phyloP scores from a whole-genome alignment of 2,888 invertebrate species.

The Himalopsyche tibetana region DNA sequence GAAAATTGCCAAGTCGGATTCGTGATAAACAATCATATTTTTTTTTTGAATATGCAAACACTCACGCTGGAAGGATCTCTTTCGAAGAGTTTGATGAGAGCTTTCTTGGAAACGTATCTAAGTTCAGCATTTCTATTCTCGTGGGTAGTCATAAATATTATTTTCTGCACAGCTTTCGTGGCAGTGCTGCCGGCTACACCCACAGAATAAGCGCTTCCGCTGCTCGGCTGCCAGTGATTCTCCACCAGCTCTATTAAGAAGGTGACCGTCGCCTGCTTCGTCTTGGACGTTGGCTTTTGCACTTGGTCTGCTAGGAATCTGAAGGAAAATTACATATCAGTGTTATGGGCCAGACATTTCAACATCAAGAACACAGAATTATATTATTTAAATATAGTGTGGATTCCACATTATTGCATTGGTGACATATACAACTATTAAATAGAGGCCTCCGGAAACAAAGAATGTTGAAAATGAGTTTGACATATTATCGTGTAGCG shows the following conservation, averaged over 20 bases:
- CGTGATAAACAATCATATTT: not conserved
- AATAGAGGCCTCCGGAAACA: too few relatives aligned
- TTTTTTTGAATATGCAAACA: constrained; percentile 55
- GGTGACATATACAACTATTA: too few relatives aligned
- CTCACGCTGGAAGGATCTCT: constrained; percentile 86
- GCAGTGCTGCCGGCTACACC: constrained; percentile 75
- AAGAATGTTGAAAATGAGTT: too few relatives aligned
- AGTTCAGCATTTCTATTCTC: constrained; percentile 84
- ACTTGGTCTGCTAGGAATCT: constrained; percentile 93
- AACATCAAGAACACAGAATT: too few relatives aligned
- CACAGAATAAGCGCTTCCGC: constrained; percentile 74
- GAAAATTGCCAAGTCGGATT: too few relatives aligned
- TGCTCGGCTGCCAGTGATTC: constrained; percentile 78
- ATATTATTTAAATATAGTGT: too few relatives aligned
- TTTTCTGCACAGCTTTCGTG: constrained; percentile 81
- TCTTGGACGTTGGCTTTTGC: constrained; percentile 92
- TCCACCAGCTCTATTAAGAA: constrained; percentile 84
- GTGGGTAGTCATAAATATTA: constrained; percentile 83
- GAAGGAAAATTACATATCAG: constrained; percentile 65
- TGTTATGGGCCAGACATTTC: too few relatives aligned
- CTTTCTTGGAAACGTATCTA: constrained; percentile 82
- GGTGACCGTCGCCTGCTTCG: constrained; percentile 85
- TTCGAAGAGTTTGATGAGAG: constrained; percentile 90
- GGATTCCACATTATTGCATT: too few relatives aligned
- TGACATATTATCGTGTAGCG: too few relatives aligned